These are phyloP conservation scores for Diuraphis noxia DNA, from an alignment of 1,140 invertebrate species.

Conservation along the genomic window DNA sequence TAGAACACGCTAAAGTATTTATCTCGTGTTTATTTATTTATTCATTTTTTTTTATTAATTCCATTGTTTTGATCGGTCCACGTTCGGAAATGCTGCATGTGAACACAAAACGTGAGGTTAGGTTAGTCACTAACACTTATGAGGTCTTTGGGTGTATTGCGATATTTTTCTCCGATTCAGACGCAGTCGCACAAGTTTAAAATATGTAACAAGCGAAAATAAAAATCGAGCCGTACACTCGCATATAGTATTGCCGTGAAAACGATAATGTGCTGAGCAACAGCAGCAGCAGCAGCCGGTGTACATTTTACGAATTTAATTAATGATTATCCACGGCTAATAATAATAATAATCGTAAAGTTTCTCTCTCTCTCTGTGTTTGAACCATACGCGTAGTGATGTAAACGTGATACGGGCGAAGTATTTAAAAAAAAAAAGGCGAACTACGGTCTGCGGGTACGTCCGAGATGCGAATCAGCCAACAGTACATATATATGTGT, in stretches of 20 bases:
- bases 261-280: no score
- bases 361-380: background rate
- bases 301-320: background rate
- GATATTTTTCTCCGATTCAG: background rate
- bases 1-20: background rate
- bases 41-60: background rate
- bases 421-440: background rate
- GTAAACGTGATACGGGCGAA: background rate
- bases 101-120: background rate
- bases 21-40: background rate
- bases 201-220: no score
- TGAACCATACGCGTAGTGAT: background rate
- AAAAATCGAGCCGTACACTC: no score
- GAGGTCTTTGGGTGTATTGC: no score
- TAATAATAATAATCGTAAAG: background rate
- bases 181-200: no score
- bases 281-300: background rate
- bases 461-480: slow-evolving; percentile 14
- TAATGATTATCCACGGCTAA: background rate
- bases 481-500: background rate
- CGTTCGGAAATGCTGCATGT: background rate
- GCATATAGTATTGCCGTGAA: background rate
- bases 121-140: no score
- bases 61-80: slow-evolving; percentile 19
- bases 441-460: background rate